A percentile compares a stretch with the other conserved stretches of the same genome.
These are phyloP conservation scores for Eulemur rubriventer DNA, from an alignment of 2,797 vertebrate genomes.

Conservation along the genomic window DNA sequence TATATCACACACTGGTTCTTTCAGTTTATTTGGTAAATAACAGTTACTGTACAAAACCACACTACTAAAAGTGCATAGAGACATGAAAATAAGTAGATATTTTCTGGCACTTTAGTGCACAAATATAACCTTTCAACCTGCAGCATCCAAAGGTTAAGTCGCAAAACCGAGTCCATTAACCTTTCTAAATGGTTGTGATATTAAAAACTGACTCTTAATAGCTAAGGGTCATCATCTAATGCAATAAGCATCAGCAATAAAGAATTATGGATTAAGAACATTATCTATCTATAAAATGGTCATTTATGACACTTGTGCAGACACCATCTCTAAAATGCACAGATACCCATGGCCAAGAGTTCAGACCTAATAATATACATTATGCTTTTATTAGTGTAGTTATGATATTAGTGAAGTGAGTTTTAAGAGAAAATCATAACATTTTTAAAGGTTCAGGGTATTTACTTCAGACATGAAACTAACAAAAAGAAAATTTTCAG, in stretches of 20 bases:
- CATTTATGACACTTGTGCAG: conserved; percentile 84
- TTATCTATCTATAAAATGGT: conserved; percentile 89
- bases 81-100: conserved; percentile 85
- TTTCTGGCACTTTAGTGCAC: conserved; percentile 83
- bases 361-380: conserved; percentile 72
- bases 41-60: conserved; percentile 59
- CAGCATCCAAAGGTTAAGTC: conserved; percentile 86
- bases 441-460: conserved; percentile 17
- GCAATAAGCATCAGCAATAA: conserved; percentile 89
- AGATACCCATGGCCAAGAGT: conserved; percentile 81
- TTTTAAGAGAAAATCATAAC: conserved; percentile 63
- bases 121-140: conserved; percentile 85
- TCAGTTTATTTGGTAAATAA: conserved; percentile 75
- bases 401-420: conserved; percentile 69
- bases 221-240: conserved; percentile 87
- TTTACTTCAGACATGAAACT: conserved; percentile 57
- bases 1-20: conserved; percentile 48
- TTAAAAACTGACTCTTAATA: conserved; percentile 90
- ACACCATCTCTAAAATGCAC: conserved; percentile 78
- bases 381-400: conserved; percentile 76
- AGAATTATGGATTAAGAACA: conserved; percentile 88
- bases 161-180: conserved; percentile 89
- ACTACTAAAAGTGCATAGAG: conserved; percentile 56
- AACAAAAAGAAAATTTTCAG: conserved; percentile 52
- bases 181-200: conserved; percentile 89